Conservation (phyloP, 2,888 invertebrate genomes). For the Cataglyphis albicans region DNA sequence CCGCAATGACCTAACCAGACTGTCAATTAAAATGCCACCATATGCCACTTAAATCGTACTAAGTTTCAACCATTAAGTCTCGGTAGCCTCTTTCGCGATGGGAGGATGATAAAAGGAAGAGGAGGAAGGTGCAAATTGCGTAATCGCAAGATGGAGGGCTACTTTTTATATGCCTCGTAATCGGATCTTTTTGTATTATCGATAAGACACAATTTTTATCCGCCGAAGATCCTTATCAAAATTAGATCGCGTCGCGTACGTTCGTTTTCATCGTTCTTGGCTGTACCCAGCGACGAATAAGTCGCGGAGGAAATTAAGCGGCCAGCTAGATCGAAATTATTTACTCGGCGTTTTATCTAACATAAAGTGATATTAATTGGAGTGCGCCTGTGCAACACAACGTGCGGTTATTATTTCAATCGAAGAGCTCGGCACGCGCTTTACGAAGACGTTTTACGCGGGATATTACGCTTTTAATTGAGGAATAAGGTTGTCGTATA, state of each 20-base stretch:
- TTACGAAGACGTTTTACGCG: not conserved
- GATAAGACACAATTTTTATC: not conserved
- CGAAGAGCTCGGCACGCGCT: slow-evolving; percentile 3
- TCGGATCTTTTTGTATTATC: not conserved
- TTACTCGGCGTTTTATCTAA: slow-evolving; percentile 36
- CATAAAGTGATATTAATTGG: slow-evolving; percentile 54
- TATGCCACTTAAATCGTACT: slow-evolving; percentile 79
- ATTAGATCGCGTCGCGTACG: not conserved
- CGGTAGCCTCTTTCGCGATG: slow-evolving; percentile 33
- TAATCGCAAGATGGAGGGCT: slow-evolving; percentile 62
- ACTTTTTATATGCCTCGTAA: not conserved
- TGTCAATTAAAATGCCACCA: slow-evolving; percentile 84
- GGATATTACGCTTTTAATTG: not conserved
- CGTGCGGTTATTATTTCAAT: slow-evolving; percentile 27
- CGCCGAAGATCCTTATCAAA: not conserved
- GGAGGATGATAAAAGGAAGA: not conserved
- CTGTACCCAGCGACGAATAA: not conserved
- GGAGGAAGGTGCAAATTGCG: slow-evolving; percentile 61
- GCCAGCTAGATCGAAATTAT: slow-evolving; percentile 27
- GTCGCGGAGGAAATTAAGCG: not conserved
- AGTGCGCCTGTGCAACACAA: slow-evolving; percentile 23
- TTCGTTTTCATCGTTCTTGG: not conserved
- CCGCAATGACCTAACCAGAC: slow-evolving; percentile 82
- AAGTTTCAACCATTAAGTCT: slow-evolving; percentile 73
- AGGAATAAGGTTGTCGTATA: not conserved